Evolutionary conservation across 2,113 vertebrate species (phyloP).

Genomic region (Puntigrus tetrazona): DNA sequence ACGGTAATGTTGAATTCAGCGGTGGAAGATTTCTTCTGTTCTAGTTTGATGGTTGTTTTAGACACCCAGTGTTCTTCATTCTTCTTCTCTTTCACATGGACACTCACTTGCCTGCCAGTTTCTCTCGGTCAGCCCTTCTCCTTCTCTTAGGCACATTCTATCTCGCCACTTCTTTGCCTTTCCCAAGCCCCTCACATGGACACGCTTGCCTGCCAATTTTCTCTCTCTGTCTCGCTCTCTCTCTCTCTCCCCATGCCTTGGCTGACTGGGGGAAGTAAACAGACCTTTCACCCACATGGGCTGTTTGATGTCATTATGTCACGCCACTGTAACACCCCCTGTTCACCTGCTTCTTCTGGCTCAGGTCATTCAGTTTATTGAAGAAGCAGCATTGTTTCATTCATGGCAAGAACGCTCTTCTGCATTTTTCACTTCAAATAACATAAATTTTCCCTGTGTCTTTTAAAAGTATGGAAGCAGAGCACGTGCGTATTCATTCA

Average conservation of each 20-base stretch:
- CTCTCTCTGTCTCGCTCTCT: neutral
- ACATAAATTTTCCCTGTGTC: neutral
- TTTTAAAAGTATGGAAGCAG: neutral
- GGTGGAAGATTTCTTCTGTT: neutral
- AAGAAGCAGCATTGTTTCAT: neutral
- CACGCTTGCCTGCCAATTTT: conserved; percentile 9
- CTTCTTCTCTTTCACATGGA: neutral
- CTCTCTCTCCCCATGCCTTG: neutral
- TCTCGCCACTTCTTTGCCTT: neutral
- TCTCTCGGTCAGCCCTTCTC: neutral
- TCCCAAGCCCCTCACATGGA: neutral
- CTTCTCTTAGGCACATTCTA: neutral
- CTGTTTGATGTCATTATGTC: conserved; percentile 41
- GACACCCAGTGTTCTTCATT: neutral
- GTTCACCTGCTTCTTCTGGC: conserved; percentile 11
- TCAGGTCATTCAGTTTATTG: conserved; percentile 1
- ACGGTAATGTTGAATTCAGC: neutral
- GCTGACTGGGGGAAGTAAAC: conserved; percentile 47
- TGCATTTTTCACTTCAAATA: neutral
- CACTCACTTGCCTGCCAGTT: neutral
- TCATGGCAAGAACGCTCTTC: neutral
- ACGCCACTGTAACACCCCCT: conserved; percentile 21
- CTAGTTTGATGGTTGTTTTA: neutral
- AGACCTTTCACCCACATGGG: conserved; percentile 60
- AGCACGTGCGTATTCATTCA: neutral